Evolutionary conservation across 2,113 vertebrate species (phyloP), one percentile per base, ranked within the genome.

Genomic region (Procavia capensis): DNA sequence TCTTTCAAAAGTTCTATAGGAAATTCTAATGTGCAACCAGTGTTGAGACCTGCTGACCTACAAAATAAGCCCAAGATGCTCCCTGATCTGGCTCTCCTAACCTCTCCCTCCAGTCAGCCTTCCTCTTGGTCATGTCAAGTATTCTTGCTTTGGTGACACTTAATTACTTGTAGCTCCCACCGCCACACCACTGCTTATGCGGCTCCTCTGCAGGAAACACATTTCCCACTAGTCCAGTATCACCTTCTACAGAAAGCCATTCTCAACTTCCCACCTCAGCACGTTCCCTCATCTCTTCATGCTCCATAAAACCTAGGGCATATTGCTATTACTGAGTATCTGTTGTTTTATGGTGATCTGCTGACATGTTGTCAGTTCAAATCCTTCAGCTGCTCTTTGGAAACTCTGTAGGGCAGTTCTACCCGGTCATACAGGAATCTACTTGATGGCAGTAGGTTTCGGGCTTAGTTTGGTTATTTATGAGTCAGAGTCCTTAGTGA

Each of bases 1-100:
- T 88, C 63, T 82, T 93, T 80, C 61, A 47, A 5, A 64, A 86
- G 82, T 47, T 93, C 17, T 25, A 70, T 41, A 59, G 34, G 39
- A 66, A 74, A 66, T 31, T 24, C 70, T 57, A 20, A 57, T 17
- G 20, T 54, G 6, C 29, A 72, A 14, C 31, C 64, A 61, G 47
- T 31, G 11, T 39, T 31, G 57, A 90, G 70, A 96, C 41, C 39
- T 47, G 22, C 41, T 70, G 72, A 54, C 7, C 22, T 47, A 5
- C 22, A 85, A 45, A 20, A 75, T 61, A 22, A 36, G 90, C 39
- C 41, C 36, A 47, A 47, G 39, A 72, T 27, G 47, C 74, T 59
- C 72, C 91, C 59, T 68, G 20, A 5, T 6, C 0, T 1, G 59
- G 3, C 17, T 25, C 39, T 24, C 4, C 19, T 7, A 6, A n/a